Conservation (phyloP, 2,113 vertebrate species). For the Capricornis sumatraensis region DNA sequence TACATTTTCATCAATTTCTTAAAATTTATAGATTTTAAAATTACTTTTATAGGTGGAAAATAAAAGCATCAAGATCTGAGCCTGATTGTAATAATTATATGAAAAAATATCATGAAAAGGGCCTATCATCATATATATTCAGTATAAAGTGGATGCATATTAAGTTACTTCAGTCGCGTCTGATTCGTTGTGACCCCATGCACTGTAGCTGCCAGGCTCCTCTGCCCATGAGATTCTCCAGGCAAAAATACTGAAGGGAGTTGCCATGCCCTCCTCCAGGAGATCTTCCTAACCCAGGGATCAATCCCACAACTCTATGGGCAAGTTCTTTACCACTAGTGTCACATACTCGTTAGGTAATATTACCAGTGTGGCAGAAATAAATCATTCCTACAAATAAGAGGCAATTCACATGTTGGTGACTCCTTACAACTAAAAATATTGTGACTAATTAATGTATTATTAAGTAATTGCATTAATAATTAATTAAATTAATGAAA, state of each 20-base stretch:
- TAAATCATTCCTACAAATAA: not conserved
- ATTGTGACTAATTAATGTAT: not conserved
- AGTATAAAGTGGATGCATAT: not conserved
- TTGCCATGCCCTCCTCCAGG: not conserved
- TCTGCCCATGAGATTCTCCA: not conserved
- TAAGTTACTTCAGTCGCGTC: not conserved
- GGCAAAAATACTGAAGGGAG: not conserved
- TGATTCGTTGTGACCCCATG: not conserved
- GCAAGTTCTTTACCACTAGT: not conserved
- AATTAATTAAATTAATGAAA: not conserved
- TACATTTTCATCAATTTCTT: not conserved
- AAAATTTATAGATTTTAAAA: not conserved
- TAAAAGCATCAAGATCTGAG: not conserved
- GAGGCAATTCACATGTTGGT: not conserved
- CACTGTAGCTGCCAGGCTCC: not conserved
- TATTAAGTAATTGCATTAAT: not conserved
- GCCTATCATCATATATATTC: not conserved
- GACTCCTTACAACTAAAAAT: not conserved
- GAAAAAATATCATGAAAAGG: not conserved
- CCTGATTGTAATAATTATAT: not conserved
- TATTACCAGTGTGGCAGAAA: not conserved
- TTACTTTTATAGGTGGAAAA: not conserved
- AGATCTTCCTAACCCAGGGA: not conserved
- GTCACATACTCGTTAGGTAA: not conserved
- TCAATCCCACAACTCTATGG: not conserved